Percentiles rank a stretch among this genome's conserved stretches.
phyloP scores from a whole-genome alignment of 1,140 invertebrate species.

The Aphelinus certus region DNA sequence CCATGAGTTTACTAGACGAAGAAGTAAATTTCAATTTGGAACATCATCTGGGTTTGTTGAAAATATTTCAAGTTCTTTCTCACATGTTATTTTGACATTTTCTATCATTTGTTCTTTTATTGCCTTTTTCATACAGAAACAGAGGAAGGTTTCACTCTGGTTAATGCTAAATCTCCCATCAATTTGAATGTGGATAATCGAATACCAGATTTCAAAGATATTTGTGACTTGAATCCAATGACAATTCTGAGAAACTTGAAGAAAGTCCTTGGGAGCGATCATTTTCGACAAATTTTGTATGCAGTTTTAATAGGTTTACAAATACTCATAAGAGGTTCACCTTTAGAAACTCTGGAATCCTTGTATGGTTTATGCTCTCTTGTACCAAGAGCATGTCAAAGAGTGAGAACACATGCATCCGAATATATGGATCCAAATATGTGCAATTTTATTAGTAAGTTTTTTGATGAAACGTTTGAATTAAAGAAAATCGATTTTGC shows the following conservation, averaged over 20 bases:
- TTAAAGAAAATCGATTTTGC: not conserved
- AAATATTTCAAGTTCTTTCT: not conserved
- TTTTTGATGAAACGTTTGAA: not conserved
- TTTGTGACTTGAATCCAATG: constrained; percentile 53
- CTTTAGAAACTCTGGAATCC: constrained; percentile 51
- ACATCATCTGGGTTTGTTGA: constrained; percentile 51
- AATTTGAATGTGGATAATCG: constrained; percentile 44
- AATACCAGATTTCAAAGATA: constrained; percentile 52
- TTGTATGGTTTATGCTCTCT: constrained; percentile 60
- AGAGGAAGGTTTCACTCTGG: constrained; percentile 55
- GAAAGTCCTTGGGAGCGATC: constrained; percentile 61
- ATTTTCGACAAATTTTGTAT: constrained; percentile 68
- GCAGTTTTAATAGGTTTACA: constrained; percentile 68
- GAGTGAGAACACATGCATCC: constrained; percentile 52
- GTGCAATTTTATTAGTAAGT: constrained; percentile 63
- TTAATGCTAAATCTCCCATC: constrained; percentile 54
- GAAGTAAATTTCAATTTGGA: constrained; percentile 56
- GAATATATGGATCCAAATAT: constrained; percentile 59
- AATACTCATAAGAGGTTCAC: constrained; percentile 59
- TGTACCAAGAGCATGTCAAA: constrained; percentile 60
- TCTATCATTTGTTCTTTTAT: not conserved
- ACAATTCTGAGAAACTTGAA: constrained; percentile 63
- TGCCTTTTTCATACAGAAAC: constrained; percentile 43
- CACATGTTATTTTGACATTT: constrained; percentile 14
- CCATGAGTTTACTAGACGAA: constrained; percentile 61